These are phyloP conservation scores for Tanaodytes sp. DNA, from an alignment of 2,888 invertebrate genomes.

Conservation along the genomic window DNA sequence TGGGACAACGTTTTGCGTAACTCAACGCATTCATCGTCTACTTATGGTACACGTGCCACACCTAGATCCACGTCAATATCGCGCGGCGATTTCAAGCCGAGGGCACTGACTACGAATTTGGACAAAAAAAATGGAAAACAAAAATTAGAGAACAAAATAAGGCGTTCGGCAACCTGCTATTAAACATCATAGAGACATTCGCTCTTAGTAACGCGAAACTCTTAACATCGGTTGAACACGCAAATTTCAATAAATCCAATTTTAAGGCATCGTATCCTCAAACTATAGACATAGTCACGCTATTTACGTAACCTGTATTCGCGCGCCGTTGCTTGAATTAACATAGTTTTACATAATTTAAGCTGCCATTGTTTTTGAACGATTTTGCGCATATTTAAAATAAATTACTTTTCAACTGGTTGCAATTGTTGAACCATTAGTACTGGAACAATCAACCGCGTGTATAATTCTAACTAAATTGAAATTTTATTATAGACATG, in stretches of 20 bases:
- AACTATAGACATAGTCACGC: conserved; percentile 46
- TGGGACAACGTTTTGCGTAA: conserved; percentile 58
- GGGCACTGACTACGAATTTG: conserved; percentile 51
- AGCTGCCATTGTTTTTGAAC: conserved; percentile 45
- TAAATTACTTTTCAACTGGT: conserved; percentile 30
- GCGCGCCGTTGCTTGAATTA: conserved; percentile 46
- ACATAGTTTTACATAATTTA: conserved; percentile 51
- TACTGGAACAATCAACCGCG: too few relatives aligned
- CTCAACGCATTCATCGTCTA: conserved; percentile 48
- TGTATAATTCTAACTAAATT: too few relatives aligned
- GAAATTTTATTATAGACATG: too few relatives aligned
- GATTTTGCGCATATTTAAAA: conserved; percentile 45
- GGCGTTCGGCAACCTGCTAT: conserved; percentile 52
- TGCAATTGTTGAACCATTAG: conserved; percentile 2
- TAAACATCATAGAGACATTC: conserved; percentile 50
- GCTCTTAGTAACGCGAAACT: conserved; percentile 33
- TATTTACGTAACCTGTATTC: conserved; percentile 45
- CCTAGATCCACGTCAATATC: conserved; percentile 55
- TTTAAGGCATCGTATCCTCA: conserved; percentile 35
- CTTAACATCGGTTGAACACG: too few relatives aligned
- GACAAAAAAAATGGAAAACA: too few relatives aligned
- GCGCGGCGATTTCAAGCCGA: conserved; percentile 52
- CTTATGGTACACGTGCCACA: conserved; percentile 52
- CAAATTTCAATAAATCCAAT: conserved; percentile 43
- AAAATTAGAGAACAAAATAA: too few relatives aligned